Conservation (phyloP, 2,797 vertebrate genomes). For the Semaprochilodus insignis region DNA sequence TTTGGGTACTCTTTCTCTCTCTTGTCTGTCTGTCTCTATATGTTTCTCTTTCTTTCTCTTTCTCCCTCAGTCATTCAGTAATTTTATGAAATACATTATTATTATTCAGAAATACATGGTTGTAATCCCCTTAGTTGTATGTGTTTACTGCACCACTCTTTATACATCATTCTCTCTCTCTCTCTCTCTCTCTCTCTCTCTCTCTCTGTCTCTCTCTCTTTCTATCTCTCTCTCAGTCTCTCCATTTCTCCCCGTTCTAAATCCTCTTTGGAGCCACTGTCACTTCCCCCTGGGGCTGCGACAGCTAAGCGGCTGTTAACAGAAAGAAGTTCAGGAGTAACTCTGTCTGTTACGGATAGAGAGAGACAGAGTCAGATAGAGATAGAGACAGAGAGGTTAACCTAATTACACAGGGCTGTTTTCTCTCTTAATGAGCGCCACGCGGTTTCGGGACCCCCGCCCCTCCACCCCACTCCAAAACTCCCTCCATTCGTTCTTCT, state of each 20-base stretch:
- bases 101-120: constrained; percentile 40
- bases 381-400: constrained; percentile 54
- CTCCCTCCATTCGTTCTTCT: constrained; percentile 32
- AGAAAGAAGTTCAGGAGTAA: constrained; percentile 56
- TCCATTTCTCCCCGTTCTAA: constrained; percentile 57
- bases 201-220: constrained; percentile 31
- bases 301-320: constrained; percentile 61
- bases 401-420: constrained; percentile 77
- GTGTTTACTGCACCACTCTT: neutral
- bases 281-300: constrained; percentile 75
- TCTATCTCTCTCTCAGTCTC: constrained; percentile 62
- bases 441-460: constrained; percentile 22
- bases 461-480: constrained; percentile 11
- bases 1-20: neutral
- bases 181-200: constrained; percentile 53
- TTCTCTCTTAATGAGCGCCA: constrained; percentile 75
- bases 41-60: neutral
- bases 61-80: neutral
- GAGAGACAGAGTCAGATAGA: neutral
- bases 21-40: neutral
- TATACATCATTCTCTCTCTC: neutral
- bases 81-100: constrained; percentile 21
- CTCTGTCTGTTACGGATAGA: constrained; percentile 59
- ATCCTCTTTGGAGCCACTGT: constrained; percentile 78
- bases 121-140: constrained; percentile 16